Conservation (phyloP, 2,888 invertebrate species). For the Orgyia antiqua region DNA sequence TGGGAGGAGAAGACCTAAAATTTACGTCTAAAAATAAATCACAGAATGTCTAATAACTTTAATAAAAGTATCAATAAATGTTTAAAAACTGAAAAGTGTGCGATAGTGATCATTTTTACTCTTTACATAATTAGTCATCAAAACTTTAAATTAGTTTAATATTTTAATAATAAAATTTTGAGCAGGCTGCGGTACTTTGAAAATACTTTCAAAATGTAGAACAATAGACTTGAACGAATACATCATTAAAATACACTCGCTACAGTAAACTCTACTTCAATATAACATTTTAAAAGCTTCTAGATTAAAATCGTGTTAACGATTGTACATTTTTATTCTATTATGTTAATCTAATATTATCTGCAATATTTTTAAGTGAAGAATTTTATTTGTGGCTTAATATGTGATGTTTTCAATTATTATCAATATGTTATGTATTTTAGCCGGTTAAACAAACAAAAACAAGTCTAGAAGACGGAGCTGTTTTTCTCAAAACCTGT, state of each 20-base stretch:
- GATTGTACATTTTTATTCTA: too few species aligned
- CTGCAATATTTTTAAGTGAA: too few species aligned
- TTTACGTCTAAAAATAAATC: slow-evolving; percentile 24
- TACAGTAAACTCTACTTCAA: slow-evolving; percentile 6
- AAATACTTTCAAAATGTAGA: slow-evolving; percentile 2
- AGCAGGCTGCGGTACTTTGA: slow-evolving; percentile 3
- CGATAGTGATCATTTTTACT: slow-evolving; percentile 9
- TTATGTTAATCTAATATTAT: too few species aligned
- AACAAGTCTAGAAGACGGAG: too few species aligned
- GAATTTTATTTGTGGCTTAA: too few species aligned
- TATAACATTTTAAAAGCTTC: background rate
- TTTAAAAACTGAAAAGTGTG: slow-evolving; percentile 13
- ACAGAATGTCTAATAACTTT: slow-evolving; percentile 18
- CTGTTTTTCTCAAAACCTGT: too few species aligned
- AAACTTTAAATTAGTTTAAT: too few species aligned
- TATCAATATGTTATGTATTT: too few species aligned
- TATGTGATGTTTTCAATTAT: too few species aligned
- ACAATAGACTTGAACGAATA: slow-evolving; percentile 6
- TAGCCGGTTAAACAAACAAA: too few species aligned
- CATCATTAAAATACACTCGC: slow-evolving; percentile 10
- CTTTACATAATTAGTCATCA: slow-evolving; percentile 8
- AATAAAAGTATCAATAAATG: slow-evolving; percentile 18
- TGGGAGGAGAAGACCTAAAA: too few species aligned
- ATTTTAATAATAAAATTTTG: too few species aligned
- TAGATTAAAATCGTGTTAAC: slow-evolving; percentile 1